Base-by-base conservation (phyloP, 2,797 vertebrate genomes). In the Danio albolineatus region DNA sequence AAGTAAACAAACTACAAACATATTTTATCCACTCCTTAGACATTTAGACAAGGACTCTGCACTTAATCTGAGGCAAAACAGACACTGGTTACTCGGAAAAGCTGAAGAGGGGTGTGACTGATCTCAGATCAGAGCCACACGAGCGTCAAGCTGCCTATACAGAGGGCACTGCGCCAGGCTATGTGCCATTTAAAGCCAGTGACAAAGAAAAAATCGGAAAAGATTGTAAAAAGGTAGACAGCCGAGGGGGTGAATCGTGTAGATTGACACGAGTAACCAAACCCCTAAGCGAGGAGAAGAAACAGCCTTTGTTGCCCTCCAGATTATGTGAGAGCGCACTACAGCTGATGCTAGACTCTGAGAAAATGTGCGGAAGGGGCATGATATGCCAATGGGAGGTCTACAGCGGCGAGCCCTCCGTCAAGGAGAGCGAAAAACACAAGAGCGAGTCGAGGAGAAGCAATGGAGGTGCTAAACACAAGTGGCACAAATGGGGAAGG, bases 151-250 rank as follows among this genome's bases (percentile, higher is more conserved):
- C 94, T 95, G 95, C 93, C 91, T 89, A 89, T 54, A 84, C 89
- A 84, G 78, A 89, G 90, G 86, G 89, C 90, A 86, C 89, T 87
- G 87, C 65, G 87, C 81, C 92, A 89, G 95, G 95, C 93, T 89
- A 96, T 96, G 95, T 91, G 86, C 92, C 89, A 90, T 88, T 90
- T 86, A 92, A 92, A 93, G 91, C 93, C 93, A 86, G 92, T 93
- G 91, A 94, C 93, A 86, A 96, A 95, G 94, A 97, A 96, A 91
- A 97, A 96, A 94, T 85, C 91, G 5, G 82, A 90, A 70, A 93
- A 90, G 86, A 91, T 93, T 85, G 95, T 96, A 81, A 95, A 96
- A 88, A 97, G 95, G 95, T 96, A 95, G 95, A 94, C 87, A 82
- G 92, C 83, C 74, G 21, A 39, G 19, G 75, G 76, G 48, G 48